These are phyloP conservation scores for Smithornis capensis DNA, from an alignment of 2,113 vertebrate species.

Conservation along the genomic window DNA sequence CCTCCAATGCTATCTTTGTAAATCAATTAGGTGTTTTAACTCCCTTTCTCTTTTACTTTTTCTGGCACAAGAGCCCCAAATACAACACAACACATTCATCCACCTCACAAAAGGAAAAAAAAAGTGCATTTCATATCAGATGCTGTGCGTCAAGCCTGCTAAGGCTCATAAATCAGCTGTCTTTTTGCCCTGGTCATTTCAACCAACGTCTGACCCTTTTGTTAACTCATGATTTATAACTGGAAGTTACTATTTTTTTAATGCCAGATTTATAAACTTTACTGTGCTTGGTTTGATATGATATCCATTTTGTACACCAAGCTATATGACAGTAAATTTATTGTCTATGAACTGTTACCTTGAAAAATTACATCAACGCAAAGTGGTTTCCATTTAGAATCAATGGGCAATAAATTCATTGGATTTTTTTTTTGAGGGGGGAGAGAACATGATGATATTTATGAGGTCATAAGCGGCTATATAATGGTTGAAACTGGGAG, in stretches of 20 bases:
- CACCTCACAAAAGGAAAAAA: constrained; percentile 17
- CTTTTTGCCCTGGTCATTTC: constrained; percentile 59
- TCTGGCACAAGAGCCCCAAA: neutral
- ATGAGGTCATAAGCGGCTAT: constrained; percentile 72
- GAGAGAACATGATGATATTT: constrained; percentile 51
- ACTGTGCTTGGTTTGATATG: constrained; percentile 63
- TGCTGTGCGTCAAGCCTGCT: constrained; percentile 34
- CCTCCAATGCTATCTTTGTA: neutral
- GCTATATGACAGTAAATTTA: constrained; percentile 73
- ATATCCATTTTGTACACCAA: constrained; percentile 59
- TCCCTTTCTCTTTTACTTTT: neutral
- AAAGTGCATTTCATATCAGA: constrained; percentile 7
- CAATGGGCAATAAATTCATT: constrained; percentile 61
- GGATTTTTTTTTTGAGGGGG: neutral
- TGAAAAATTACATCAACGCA: constrained; percentile 81
- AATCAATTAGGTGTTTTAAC: neutral
- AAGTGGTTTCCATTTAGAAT: constrained; percentile 74
- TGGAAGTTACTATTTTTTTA: constrained; percentile 46
- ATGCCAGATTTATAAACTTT: constrained; percentile 71
- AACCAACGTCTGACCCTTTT: constrained; percentile 54
- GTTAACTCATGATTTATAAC: constrained; percentile 69
- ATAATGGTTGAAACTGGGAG: constrained; percentile 50
- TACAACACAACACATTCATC: constrained; percentile 7
- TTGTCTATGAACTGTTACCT: constrained; percentile 72
- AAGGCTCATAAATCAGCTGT: constrained; percentile 59